Conservation (phyloP, 2,113 vertebrate genomes). For the Hemicordylus capensis region DNA sequence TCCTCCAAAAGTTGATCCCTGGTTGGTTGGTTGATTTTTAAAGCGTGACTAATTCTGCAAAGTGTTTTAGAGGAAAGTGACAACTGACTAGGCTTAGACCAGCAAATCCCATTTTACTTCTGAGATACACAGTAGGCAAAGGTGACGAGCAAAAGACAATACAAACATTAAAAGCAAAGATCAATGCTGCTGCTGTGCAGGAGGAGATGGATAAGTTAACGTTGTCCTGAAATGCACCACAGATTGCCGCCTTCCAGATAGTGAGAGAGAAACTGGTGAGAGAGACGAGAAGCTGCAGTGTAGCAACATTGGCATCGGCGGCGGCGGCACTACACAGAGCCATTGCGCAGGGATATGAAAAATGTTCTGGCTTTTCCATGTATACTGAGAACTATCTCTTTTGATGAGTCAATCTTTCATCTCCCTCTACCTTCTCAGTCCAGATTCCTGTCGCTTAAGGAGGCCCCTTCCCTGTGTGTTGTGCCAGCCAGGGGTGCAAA, state of each 20-base stretch:
- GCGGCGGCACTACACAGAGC: conserved; percentile 65
- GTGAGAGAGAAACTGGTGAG: conserved; percentile 67
- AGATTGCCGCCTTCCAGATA: conserved; percentile 64
- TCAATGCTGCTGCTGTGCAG: conserved; percentile 3
- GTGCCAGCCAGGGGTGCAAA: no score
- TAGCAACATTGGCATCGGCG: conserved; percentile 61
- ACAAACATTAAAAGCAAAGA: conserved; percentile 27
- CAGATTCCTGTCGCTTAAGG: background rate
- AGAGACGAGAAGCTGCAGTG: conserved; percentile 67
- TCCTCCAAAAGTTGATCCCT: conserved; percentile 34
- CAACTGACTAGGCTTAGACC: conserved; percentile 25
- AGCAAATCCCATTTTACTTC: background rate
- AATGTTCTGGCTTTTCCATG: conserved; percentile 56
- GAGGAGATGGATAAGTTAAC: conserved; percentile 64
- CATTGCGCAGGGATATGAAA: conserved; percentile 65
- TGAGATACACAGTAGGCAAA: conserved; percentile 1
- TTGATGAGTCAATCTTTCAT: conserved; percentile 43
- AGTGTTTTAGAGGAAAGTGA: background rate
- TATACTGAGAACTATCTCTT: conserved; percentile 59
- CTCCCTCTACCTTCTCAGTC: background rate
- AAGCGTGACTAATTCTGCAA: background rate
- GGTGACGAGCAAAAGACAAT: conserved; percentile 21
- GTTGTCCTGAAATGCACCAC: conserved; percentile 72
- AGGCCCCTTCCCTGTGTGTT: conserved; percentile 17
- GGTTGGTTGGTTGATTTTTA: conserved; percentile 1